phyloP scores from a whole-genome alignment of 2,888 invertebrate genomes.

The Leptodirus hochenwartii region DNA sequence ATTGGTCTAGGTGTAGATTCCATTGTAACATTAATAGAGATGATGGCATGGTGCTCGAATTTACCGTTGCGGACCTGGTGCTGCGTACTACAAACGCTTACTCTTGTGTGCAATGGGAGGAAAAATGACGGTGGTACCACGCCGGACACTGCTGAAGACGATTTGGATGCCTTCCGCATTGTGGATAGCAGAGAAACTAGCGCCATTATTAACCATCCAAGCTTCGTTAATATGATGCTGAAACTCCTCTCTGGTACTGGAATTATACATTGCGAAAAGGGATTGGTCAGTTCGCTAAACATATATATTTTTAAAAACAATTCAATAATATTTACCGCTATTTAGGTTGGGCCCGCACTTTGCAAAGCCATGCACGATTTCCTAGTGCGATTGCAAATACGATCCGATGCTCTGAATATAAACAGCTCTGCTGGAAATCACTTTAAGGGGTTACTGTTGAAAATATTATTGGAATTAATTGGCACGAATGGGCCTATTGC shows the following conservation, averaged over 20 bases:
- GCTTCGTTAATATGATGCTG: constrained; percentile 47
- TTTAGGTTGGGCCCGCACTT: constrained; percentile 56
- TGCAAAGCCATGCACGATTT: constrained; percentile 56
- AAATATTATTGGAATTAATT: constrained; percentile 52
- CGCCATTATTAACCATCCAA: constrained; percentile 32
- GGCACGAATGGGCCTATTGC: constrained; percentile 43
- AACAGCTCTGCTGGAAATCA: constrained; percentile 33
- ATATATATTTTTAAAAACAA: constrained; percentile 6
- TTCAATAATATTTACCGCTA: constrained; percentile 9
- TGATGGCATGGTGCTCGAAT: constrained; percentile 45
- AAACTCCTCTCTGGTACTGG: constrained; percentile 49
- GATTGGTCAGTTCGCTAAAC: constrained; percentile 28
- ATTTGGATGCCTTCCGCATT: constrained; percentile 16
- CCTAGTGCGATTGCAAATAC: constrained; percentile 45
- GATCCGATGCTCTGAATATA: constrained; percentile 39
- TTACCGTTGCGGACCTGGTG: constrained; percentile 64
- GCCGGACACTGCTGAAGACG: constrained; percentile 9
- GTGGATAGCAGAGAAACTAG: constrained; percentile 13
- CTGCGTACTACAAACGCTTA: constrained; percentile 54
- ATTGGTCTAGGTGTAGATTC: constrained; percentile 46
- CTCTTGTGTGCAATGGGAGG: constrained; percentile 49
- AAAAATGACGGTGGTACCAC: constrained; percentile 18
- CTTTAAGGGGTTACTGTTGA: constrained; percentile 46
- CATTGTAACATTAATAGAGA: constrained; percentile 44
- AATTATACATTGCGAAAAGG: constrained; percentile 30